Conservation (phyloP, 2,888 invertebrate species). For the Drosophila hamatofila region DNA sequence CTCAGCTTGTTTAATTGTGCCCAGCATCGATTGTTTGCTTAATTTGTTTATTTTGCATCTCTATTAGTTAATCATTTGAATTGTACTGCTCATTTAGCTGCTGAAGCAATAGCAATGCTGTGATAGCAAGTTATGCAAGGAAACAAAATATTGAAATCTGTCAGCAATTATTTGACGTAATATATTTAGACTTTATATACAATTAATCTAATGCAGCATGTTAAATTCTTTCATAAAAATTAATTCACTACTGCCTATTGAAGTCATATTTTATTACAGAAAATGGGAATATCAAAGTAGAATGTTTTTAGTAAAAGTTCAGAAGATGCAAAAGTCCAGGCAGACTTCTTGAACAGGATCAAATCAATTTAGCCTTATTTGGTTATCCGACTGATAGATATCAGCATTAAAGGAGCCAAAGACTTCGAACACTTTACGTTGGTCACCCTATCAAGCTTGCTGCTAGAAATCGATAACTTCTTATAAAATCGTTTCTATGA, state of each 20-base stretch:
- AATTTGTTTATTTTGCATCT: conserved; percentile 23
- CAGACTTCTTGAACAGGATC: neutral
- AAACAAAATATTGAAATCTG: neutral
- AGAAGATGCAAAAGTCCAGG: neutral
- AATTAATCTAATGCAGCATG: neutral
- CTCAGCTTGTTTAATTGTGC: conserved; percentile 48
- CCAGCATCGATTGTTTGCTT: conserved; percentile 33
- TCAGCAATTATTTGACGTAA: neutral
- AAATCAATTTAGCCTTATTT: too few species aligned
- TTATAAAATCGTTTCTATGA: too few species aligned
- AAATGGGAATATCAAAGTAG: neutral
- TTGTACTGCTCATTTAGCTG: neutral
- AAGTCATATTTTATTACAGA: neutral
- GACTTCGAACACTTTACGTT: too few species aligned
- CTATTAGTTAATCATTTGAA: conserved; percentile 8
- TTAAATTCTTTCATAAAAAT: neutral
- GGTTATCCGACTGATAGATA: too few species aligned
- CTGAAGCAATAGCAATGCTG: neutral
- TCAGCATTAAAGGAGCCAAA: too few species aligned
- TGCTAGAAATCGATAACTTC: too few species aligned
- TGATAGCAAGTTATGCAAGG: neutral
- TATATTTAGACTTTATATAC: neutral
- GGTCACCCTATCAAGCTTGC: too few species aligned
- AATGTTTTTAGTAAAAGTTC: too few species aligned
- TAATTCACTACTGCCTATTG: neutral